phyloP scores from a whole-genome alignment of 2,888 invertebrate species.

The Zeuzera pyrina region DNA sequence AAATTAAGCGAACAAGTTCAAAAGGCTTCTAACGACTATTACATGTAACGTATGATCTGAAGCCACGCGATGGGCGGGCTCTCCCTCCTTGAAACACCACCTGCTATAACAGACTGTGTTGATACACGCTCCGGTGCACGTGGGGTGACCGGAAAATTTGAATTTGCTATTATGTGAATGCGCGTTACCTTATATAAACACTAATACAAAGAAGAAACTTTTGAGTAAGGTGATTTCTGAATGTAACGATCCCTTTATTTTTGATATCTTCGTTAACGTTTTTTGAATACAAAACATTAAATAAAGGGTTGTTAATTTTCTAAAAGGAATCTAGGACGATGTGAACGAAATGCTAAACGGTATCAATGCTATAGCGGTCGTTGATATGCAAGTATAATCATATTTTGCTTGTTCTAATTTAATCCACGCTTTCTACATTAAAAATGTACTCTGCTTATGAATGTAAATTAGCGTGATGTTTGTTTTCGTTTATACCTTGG shows the following conservation, averaged over 20 bases:
- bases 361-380: too few species aligned
- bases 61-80: constrained; percentile 34
- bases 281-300: too few species aligned
- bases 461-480: background rate
- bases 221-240: too few species aligned
- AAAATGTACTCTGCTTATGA: background rate
- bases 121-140: constrained; percentile 28
- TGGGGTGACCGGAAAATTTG: constrained; percentile 23
- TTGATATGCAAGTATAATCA: too few species aligned
- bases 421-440: too few species aligned
- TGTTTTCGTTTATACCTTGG: background rate
- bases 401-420: too few species aligned
- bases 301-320: too few species aligned
- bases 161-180: constrained; percentile 15
- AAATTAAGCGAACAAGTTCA: constrained; percentile 24
- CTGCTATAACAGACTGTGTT: constrained; percentile 32
- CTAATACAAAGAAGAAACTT: too few species aligned
- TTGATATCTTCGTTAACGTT: too few species aligned
- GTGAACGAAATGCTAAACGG: too few species aligned
- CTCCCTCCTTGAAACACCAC: constrained; percentile 23
- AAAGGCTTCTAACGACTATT: constrained; percentile 24
- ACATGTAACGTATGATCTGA: constrained; percentile 21
- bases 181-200: constrained; percentile 1
- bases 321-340: too few species aligned
- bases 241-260: too few species aligned